phyloP scores from a whole-genome alignment of 2,888 invertebrate genomes.

The Mesochorus sp. region DNA sequence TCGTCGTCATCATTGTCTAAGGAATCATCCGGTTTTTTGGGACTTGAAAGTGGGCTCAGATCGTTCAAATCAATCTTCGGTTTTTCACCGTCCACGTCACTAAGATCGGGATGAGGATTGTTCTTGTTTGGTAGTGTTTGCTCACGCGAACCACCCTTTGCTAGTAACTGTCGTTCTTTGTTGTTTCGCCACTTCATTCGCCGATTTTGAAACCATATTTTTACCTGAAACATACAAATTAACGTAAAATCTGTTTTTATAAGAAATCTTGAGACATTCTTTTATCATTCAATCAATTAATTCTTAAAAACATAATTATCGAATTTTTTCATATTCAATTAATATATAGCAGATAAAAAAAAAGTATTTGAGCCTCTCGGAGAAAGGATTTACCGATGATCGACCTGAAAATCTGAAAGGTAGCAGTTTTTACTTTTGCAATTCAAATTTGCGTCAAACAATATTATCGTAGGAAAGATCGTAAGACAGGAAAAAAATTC shows the following conservation, averaged over 20 bases:
- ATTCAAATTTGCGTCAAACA: too few species aligned
- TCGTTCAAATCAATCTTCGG: constrained; percentile 86
- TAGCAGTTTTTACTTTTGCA: too few species aligned
- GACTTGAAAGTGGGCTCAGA: constrained; percentile 78
- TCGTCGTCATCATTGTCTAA: constrained; percentile 87
- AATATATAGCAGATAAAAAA: too few species aligned
- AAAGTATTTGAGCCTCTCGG: too few species aligned
- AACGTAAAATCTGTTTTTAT: not conserved
- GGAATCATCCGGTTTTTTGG: constrained; percentile 81
- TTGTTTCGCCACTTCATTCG: constrained; percentile 99
- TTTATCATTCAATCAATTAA: too few species aligned
- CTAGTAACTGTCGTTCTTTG: constrained; percentile 96
- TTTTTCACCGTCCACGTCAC: constrained; percentile 93
- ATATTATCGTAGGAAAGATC: too few species aligned
- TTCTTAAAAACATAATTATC: too few species aligned
- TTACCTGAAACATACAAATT: constrained; percentile 84
- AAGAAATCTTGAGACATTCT: not conserved
- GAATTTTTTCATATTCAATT: too few species aligned
- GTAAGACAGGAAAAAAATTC: constrained; percentile 26
- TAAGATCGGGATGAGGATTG: constrained; percentile 97
- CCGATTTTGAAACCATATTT: constrained; percentile 98
- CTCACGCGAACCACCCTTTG: constrained; percentile 96
- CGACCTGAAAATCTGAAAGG: too few species aligned
- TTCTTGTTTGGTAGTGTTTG: constrained; percentile 98
- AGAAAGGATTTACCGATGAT: too few species aligned